These are phyloP conservation scores for Cyanoderma ruficeps DNA, from an alignment of 2,113 vertebrate species.

Conservation along the genomic window DNA sequence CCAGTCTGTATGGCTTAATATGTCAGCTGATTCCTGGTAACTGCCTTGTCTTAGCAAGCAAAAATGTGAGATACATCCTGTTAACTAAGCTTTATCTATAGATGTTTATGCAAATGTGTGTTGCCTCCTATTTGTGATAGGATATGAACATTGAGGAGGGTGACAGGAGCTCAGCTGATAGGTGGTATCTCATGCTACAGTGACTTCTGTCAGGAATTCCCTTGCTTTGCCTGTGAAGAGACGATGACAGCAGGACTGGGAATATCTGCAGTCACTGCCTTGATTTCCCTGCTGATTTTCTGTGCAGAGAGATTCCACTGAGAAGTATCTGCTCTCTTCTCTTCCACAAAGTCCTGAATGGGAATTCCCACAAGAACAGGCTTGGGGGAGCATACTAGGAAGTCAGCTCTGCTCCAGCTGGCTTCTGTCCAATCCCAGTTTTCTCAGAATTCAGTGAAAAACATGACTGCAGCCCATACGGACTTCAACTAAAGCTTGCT, in stretches of 20 bases:
- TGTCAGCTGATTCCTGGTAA: not conserved
- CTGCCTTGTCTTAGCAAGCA: not conserved
- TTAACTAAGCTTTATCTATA: not conserved
- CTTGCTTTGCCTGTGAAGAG: not conserved
- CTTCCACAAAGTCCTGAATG: not conserved
- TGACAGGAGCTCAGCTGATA: not conserved
- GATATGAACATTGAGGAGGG: not conserved
- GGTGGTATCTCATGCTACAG: not conserved
- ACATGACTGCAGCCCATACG: not conserved
- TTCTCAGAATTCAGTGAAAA: not conserved
- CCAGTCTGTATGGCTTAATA: not conserved
- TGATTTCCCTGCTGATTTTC: constrained; percentile 21
- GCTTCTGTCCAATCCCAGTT: not conserved
- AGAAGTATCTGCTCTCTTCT: not conserved
- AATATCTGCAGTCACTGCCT: not conserved
- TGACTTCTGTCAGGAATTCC: constrained; percentile 45
- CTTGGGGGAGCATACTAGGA: not conserved
- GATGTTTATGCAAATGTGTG: not conserved
- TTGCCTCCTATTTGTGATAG: not conserved
- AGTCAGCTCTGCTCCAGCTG: not conserved
- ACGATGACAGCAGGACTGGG: not conserved
- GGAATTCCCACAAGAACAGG: not conserved
- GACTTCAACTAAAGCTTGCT: not conserved
- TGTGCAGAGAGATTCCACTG: not conserved
- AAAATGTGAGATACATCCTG: not conserved